Evolutionary conservation across 2,888 invertebrate species (phyloP).

Genomic region (Fragum sueziense): DNA sequence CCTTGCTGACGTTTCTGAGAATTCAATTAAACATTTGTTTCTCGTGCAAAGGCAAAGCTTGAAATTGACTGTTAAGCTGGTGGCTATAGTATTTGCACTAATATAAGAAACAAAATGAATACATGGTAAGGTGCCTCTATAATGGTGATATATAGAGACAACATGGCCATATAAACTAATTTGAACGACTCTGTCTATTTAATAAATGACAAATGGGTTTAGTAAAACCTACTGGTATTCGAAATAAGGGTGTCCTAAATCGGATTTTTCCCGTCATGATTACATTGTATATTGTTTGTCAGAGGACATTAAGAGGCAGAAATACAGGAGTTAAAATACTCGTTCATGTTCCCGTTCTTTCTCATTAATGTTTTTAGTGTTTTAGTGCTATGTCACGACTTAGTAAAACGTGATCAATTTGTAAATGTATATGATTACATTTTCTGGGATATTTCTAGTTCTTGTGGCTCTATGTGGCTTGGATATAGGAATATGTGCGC

Average conservation of each 20-base stretch:
- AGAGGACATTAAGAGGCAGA: conserved; percentile 6
- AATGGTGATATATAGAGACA: no score
- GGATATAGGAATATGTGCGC: background rate
- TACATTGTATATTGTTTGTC: conserved; percentile 18
- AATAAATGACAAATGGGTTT: no score
- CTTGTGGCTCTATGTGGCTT: background rate
- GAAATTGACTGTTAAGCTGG: no score
- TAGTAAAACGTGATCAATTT: conserved; percentile 21
- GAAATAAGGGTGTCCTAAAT: conserved; percentile 1
- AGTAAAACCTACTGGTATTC: no score
- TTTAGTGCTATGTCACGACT: conserved; percentile 7
- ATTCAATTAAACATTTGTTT: no score
- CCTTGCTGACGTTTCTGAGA: no score
- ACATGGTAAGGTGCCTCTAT: no score
- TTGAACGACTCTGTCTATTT: no score
- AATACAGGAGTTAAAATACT: conserved; percentile 5
- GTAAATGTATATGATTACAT: conserved; percentile 23
- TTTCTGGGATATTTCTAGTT: background rate
- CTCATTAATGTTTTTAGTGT: conserved; percentile 6
- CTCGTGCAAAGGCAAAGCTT: no score
- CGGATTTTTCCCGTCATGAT: conserved; percentile 19
- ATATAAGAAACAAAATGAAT: no score
- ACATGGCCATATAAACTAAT: no score
- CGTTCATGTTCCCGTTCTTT: background rate
- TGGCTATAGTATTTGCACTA: no score